phyloP scores from a whole-genome alignment of 2,797 vertebrate species.

The Anniella stebbinsi region DNA sequence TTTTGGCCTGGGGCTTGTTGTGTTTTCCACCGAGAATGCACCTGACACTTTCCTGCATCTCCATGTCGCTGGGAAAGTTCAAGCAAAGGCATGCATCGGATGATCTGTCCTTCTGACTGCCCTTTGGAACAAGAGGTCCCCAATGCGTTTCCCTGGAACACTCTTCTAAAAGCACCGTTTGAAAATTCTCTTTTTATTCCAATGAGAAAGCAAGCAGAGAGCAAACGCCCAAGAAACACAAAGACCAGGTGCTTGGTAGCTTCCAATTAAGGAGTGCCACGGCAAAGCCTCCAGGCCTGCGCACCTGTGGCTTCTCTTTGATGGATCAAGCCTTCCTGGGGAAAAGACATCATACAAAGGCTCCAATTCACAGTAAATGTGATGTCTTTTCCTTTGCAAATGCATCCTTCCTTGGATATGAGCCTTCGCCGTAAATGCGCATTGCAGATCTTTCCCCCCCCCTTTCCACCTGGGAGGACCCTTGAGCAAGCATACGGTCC shows the following conservation, averaged over 20 bases:
- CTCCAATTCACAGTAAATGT: slow-evolving; percentile 75
- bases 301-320: neutral
- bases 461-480: slow-evolving; percentile 21
- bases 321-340: neutral
- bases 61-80: neutral
- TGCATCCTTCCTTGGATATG: neutral
- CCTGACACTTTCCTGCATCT: neutral
- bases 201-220: neutral
- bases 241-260: neutral
- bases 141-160: neutral
- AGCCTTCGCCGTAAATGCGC: neutral
- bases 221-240: neutral
- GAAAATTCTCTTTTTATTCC: neutral
- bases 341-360: slow-evolving; percentile 58
- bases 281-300: neutral
- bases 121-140: neutral
- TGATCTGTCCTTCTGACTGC: neutral
- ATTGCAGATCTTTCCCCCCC: neutral
- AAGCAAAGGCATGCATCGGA: neutral
- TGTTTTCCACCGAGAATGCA: neutral
- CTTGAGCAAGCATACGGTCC: too few relatives aligned
- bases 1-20: rapidly evolving
- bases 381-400: slow-evolving; percentile 47
- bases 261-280: neutral
- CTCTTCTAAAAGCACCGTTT: neutral